These are phyloP conservation scores for Ginglymostoma cirratum DNA, from an alignment of 2,113 vertebrate genomes.

Conservation along the genomic window DNA sequence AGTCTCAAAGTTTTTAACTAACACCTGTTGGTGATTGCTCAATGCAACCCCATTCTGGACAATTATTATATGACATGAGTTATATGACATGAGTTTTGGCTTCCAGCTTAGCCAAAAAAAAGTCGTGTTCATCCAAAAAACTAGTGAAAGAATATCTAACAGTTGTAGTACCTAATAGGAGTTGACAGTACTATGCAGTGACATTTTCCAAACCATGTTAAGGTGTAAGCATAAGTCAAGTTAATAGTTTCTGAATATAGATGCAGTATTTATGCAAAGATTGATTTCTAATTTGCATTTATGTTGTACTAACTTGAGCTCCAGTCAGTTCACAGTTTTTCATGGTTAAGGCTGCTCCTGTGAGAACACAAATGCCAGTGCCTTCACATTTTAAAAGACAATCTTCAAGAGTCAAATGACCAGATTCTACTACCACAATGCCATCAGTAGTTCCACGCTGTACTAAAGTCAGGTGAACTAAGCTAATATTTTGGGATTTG, in stretches of 20 bases:
- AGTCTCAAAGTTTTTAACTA: neutral
- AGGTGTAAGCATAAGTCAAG: neutral
- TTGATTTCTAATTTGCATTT: neutral
- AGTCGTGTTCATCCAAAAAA: neutral
- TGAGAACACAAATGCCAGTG: conserved; percentile 53
- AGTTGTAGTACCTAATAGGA: neutral
- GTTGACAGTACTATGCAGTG: neutral
- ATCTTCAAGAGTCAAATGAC: conserved; percentile 53
- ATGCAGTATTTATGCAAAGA: neutral
- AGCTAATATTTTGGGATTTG: conserved; percentile 49
- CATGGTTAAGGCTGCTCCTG: conserved; percentile 50
- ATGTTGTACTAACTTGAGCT: conserved; percentile 47
- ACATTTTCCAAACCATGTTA: neutral
- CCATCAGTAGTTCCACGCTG: conserved; percentile 50
- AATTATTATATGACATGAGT: neutral
- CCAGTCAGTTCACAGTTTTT: conserved; percentile 51
- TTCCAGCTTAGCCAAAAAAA: neutral
- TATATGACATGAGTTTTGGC: neutral
- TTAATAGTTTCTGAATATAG: neutral
- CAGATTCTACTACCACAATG: conserved; percentile 53
- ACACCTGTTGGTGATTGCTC: neutral
- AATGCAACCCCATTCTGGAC: neutral
- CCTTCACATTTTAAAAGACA: conserved; percentile 54
- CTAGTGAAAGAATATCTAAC: neutral
- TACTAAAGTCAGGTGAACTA: conserved; percentile 47